Evolutionary conservation across 2,888 invertebrate species (phyloP).

Genomic region (Gortyna flavago): DNA sequence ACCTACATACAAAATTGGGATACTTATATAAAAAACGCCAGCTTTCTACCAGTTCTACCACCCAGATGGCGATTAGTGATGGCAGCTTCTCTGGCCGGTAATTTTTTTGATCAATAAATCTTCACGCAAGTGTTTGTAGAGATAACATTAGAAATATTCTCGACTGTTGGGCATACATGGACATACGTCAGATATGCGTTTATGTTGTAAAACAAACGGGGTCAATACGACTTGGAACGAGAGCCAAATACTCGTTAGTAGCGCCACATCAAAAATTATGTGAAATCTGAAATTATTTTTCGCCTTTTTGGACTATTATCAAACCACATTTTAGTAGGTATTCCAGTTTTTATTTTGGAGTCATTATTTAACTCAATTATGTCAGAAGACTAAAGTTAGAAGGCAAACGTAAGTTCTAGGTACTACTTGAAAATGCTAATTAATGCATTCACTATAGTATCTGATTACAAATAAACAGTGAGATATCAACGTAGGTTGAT

Average conservation of each 20-base stretch:
- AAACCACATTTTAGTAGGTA: neutral
- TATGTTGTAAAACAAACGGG: constrained; percentile 39
- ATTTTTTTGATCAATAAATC: constrained; percentile 55
- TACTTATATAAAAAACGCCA: neutral
- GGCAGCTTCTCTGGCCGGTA: constrained; percentile 13
- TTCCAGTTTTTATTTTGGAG: neutral
- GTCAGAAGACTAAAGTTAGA: neutral
- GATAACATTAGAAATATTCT: constrained; percentile 52
- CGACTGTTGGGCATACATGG: constrained; percentile 12
- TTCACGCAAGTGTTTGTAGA: constrained; percentile 46
- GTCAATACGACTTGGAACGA: constrained; percentile 39
- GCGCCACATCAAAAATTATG: constrained; percentile 3
- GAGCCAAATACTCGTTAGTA: constrained; percentile 33
- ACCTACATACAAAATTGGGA: neutral
- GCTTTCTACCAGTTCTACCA: neutral
- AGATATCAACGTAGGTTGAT: constrained; percentile 25
- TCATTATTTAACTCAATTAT: neutral
- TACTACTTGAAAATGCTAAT: neutral
- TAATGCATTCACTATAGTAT: neutral
- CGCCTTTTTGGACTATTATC: constrained; percentile 7
- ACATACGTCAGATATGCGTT: constrained; percentile 2
- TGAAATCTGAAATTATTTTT: neutral
- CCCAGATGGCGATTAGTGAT: neutral
- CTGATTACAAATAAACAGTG: constrained; percentile 6
- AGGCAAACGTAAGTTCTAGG: neutral